These are phyloP conservation scores for Gulo gulo DNA, from an alignment of 2,113 vertebrate species.

Conservation along the genomic window DNA sequence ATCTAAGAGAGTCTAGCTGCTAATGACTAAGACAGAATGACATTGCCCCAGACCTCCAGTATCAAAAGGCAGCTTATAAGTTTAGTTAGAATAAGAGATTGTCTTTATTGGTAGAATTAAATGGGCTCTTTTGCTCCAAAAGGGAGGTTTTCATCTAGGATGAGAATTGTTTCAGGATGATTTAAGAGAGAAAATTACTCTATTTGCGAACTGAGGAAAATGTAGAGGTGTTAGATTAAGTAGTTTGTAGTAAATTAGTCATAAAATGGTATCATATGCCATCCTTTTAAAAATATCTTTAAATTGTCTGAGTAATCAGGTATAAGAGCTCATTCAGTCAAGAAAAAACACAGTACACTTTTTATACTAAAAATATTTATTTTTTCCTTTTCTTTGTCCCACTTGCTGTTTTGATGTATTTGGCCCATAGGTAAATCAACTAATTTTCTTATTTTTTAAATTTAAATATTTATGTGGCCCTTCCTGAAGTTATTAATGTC, in stretches of 20 bases:
- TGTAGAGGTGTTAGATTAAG: constrained; percentile 8
- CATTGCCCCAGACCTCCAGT: background rate
- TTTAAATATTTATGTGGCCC: background rate
- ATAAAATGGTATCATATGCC: background rate
- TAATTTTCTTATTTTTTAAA: background rate
- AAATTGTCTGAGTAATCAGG: constrained; percentile 34
- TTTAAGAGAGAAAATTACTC: constrained; percentile 12
- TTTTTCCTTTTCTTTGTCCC: background rate
- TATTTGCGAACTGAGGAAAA: constrained; percentile 20
- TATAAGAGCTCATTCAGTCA: background rate
- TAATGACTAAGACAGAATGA: background rate
- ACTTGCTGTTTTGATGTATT: background rate
- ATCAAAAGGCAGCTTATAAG: constrained; percentile 19
- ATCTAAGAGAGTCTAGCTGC: background rate
- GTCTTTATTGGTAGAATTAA: constrained; percentile 33
- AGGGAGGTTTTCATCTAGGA: background rate
- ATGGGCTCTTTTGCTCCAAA: background rate
- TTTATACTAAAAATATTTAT: background rate
- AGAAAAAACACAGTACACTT: background rate
- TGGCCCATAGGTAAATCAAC: background rate
- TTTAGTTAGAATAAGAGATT: constrained; percentile 6
- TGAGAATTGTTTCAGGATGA: constrained; percentile 26
- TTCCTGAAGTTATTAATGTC: constrained; percentile 6
- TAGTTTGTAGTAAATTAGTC: constrained; percentile 12
- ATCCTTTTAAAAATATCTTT: background rate